Evolutionary conservation across 2,888 invertebrate genomes (phyloP).

Genomic region (Zygogramma bicolorata): DNA sequence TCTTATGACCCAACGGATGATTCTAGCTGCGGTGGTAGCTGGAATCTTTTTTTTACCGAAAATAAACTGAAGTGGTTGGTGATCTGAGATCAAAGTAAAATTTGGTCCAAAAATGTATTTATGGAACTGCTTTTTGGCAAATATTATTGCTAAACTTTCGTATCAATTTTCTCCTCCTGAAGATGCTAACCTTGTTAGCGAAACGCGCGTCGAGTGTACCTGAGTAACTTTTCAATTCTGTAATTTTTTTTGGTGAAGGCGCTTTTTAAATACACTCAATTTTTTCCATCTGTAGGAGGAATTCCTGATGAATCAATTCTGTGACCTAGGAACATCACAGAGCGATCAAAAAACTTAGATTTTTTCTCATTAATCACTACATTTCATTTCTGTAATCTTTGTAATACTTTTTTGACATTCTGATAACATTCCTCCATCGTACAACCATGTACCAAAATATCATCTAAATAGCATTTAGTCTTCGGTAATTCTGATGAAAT

Average conservation of each 20-base stretch:
- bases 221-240: neutral
- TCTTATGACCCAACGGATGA: slow-evolving; percentile 38
- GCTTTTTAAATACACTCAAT: too few relatives aligned
- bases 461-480: too few relatives aligned
- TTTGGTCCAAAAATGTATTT: slow-evolving; percentile 17
- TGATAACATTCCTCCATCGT: neutral
- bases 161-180: too few relatives aligned
- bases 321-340: too few relatives aligned
- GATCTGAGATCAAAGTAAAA: slow-evolving; percentile 34
- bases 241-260: neutral
- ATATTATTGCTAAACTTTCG: slow-evolving; percentile 49
- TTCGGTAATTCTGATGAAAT: neutral
- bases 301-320: too few relatives aligned
- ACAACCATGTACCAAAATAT: neutral
- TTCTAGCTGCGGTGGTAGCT: slow-evolving; percentile 32
- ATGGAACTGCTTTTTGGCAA: slow-evolving; percentile 26
- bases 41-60: slow-evolving; percentile 45
- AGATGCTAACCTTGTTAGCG: too few relatives aligned
- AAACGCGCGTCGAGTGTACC: too few relatives aligned
- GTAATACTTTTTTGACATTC: neutral
- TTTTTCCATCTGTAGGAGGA: neutral
- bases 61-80: slow-evolving; percentile 42
- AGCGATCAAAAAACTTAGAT: too few relatives aligned
- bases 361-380: neutral
- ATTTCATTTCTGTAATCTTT: neutral